Evolutionary conservation across 2,113 vertebrate genomes (phyloP), one percentile per base, ranked within the genome.

Genomic region (Hucho hucho): DNA sequence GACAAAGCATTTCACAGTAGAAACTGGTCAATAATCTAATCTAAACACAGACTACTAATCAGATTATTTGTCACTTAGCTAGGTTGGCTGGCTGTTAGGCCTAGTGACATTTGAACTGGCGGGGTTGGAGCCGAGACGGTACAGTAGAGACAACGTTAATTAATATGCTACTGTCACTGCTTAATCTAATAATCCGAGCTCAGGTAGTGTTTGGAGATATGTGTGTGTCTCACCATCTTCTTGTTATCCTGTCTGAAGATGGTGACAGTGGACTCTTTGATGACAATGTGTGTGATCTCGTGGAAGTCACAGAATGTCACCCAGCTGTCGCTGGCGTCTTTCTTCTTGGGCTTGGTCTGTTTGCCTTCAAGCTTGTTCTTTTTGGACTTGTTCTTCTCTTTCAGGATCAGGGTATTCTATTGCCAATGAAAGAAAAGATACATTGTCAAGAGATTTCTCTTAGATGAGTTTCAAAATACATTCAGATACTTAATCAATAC

Each of bases 161-260:
- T 56, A 56, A 61, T 9, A 61, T 3, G 58, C 18, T 9, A 61
- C 18, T 24, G 58, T 61, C 6, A 61, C 58, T 22, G 4, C 16
- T 22, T 22, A 61, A 61, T 22, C 20, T 22, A 43, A 3, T 53
- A 22, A 61, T 61, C 6, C 4, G n/a, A 16, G 49, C 49, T 53
- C 3, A 53, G 14, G 49, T 18, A 18, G 49, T 9, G n/a, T 61
- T n/a, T 56, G 53, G 53, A 56, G 16, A 56, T 16, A 22, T 68
- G 66, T 12, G 66, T 46, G 29, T 46, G 32, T 61, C 88, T 89
- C 85, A 98, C 98, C 98, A 99, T 96, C 53, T 92, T 95, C 87
- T 91, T 98, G 93, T 98, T 97, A 86, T 99, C 97, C 88, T 99
- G 98, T 82, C 94, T 95, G 73, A 94, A 94, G 86, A 98, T 94